Evolutionary conservation across 2,888 invertebrate species (phyloP).

Genomic region (Acheta domesticus): DNA sequence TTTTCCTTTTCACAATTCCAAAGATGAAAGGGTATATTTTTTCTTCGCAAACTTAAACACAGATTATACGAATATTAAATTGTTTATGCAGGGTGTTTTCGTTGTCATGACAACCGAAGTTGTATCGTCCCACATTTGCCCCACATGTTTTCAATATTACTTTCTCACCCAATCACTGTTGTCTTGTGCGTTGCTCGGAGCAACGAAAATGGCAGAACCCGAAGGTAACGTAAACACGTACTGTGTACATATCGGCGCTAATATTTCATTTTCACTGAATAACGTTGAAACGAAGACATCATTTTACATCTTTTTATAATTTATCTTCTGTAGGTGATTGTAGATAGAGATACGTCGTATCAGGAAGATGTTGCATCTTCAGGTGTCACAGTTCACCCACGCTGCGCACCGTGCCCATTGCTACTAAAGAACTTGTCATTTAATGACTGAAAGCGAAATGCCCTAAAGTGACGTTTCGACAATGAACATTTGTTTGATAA

Average conservation of each 20-base stretch:
- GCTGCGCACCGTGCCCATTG: not conserved
- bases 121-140: conserved; percentile 26
- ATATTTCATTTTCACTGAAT: not conserved
- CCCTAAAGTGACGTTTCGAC: too few species aligned
- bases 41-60: conserved; percentile 1
- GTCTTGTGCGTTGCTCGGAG: conserved; percentile 34
- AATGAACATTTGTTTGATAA: too few species aligned
- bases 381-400: not conserved
- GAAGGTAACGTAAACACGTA: conserved; percentile 35
- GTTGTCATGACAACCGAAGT: conserved; percentile 24
- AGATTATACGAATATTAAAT: not conserved
- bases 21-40: not conserved
- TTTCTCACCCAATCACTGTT: conserved; percentile 28
- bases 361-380: not conserved
- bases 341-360: not conserved
- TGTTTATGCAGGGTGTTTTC: conserved; percentile 18
- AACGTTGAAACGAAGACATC: not conserved
- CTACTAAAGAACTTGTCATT: too few species aligned
- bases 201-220: conserved; percentile 37
- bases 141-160: conserved; percentile 24
- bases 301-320: not conserved
- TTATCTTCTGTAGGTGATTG: not conserved
- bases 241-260: not conserved
- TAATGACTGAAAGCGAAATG: too few species aligned
- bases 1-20: not conserved